Evolutionary conservation across 2,888 invertebrate genomes (phyloP).

Genomic region (Lochmaea capreae): DNA sequence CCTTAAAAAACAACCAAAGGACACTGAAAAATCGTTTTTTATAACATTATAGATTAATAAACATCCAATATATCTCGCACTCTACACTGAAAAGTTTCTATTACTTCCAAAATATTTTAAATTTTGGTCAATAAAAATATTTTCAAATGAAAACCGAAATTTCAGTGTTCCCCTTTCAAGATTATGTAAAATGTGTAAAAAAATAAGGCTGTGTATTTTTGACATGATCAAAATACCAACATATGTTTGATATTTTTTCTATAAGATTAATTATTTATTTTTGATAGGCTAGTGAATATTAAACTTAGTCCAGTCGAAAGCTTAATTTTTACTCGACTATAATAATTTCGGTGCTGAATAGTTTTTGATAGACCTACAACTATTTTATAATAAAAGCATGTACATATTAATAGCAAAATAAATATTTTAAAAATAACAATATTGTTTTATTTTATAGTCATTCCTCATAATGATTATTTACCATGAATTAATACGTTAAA

Average conservation of each 20-base stretch:
- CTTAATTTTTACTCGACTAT: constrained; percentile 8
- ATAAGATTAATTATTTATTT: constrained; percentile 33
- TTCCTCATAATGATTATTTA: background rate
- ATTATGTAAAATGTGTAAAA: constrained; percentile 15
- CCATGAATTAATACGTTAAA: background rate
- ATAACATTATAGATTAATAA: no score
- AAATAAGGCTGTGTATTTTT: constrained; percentile 50
- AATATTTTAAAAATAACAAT: background rate
- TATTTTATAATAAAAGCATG: background rate
- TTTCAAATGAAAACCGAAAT: no score
- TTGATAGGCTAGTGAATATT: constrained; percentile 33
- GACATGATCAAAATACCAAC: constrained; percentile 47
- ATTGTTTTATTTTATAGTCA: background rate
- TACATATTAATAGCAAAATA: background rate
- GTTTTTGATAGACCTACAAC: background rate
- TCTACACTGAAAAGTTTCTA: no score
- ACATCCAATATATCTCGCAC: no score
- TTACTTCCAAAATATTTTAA: no score
- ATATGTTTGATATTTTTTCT: constrained; percentile 19
- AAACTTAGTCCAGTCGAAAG: background rate
- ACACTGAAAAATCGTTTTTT: background rate
- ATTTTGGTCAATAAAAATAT: no score
- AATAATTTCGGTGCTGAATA: constrained; percentile 14
- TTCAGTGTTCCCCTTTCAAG: no score
- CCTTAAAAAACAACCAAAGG: background rate